Evolutionary conservation across 2,797 vertebrate species (phyloP), one percentile per base, ranked within the genome.

Genomic region (Varecia variegata): DNA sequence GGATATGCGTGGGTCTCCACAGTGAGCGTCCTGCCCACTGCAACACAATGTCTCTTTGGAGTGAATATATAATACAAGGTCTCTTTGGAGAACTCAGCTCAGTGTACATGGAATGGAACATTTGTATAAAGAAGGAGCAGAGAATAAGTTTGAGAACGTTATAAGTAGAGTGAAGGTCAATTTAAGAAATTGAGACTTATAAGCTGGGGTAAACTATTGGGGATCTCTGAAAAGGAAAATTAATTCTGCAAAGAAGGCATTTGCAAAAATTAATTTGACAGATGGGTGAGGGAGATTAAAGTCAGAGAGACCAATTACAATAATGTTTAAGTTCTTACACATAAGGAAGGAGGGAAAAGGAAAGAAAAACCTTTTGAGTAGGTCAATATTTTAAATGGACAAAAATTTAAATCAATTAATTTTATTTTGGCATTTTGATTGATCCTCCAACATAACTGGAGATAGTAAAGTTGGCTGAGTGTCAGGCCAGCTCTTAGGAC

Each of bases 181-280:
- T n/a, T 73, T 88, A 85, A 82, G n/a, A 93, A 94, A 70, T 2
- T 47, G 30, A 93, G 5, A 60, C 5, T 27, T 54, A 56, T 50
- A 88, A 80, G 21, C 30, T 67, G 35, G n/a, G 4, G 20, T 20
- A 15, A 92, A 70, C 68, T 80, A 81, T 1, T 47, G 7, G 43
- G 38, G 17, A 82, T 67, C 30, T 88, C 77, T 40, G 73, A 84
- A 56, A 88, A 96, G 68, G 50, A 84, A 94, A 97, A 88, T 92
- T 88, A 93, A 95, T 88, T 93, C 60, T 71, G 17, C 14, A 77
- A 92, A 54, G 32, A 52, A 94, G 30, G 18, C 3, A 67, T 83
- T 95, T 54, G 94, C 71, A 67, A 93, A 96, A 83, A 86, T 89
- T 71, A 95, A 81, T 93, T 50, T 38, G 58, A 56, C 2, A 68